A percentile compares a stretch with the other conserved stretches of the same genome.
Conservation (phyloP, 2,797 vertebrate species). For the Paedocypris micromegethes region DNA sequence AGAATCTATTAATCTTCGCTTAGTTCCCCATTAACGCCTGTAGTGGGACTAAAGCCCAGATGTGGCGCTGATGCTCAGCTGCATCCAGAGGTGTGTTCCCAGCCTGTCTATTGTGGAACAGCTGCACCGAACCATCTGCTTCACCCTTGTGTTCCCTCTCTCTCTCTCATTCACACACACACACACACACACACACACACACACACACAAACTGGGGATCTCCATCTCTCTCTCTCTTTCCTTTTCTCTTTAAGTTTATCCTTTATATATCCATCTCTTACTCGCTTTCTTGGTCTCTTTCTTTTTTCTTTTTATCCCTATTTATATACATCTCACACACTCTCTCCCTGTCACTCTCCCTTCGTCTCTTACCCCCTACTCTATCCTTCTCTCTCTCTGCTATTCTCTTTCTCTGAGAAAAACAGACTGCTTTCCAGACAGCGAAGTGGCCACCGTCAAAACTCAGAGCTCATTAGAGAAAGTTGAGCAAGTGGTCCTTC, state of each 20-base stretch:
- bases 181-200: slow-evolving; percentile 14
- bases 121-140: slow-evolving; percentile 75
- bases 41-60: slow-evolving; percentile 46
- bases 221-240: no score
- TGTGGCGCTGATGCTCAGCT: slow-evolving; percentile 46
- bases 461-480: slow-evolving; percentile 27
- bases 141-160: slow-evolving; percentile 43
- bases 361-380: no score
- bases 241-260: no score
- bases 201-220: slow-evolving; percentile 4
- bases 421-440: background rate
- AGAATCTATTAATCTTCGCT: no score
- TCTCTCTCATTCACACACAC: background rate
- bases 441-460: slow-evolving; percentile 14
- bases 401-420: no score
- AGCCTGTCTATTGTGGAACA: slow-evolving; percentile 66
- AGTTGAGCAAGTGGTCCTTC: slow-evolving; percentile 25
- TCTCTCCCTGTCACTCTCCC: no score
- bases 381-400: no score
- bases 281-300: no score
- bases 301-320: no score
- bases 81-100: slow-evolving; percentile 51
- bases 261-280: no score
- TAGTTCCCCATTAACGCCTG: slow-evolving; percentile 28
- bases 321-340: no score